phyloP scores from a whole-genome alignment of 2,113 vertebrate species.

The Nyctibius bracteatus region DNA sequence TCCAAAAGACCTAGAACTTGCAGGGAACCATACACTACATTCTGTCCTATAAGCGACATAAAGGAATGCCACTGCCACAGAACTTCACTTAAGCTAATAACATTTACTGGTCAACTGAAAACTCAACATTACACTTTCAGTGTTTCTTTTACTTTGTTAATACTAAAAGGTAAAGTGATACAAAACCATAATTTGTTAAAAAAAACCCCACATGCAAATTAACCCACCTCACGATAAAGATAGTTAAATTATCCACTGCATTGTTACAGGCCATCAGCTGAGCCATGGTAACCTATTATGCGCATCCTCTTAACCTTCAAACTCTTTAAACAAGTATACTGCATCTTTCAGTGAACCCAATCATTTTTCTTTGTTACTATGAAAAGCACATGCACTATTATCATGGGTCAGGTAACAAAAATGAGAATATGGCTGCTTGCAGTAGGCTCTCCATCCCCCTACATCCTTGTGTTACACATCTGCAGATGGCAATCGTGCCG shows the following conservation, averaged over 20 bases:
- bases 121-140: rapidly evolving
- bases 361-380: background rate
- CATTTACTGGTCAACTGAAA: background rate
- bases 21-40: rapidly evolving
- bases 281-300: background rate
- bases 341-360: rapidly evolving
- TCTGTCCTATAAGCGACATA: too few relatives aligned
- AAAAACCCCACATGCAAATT: background rate
- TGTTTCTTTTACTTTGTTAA: rapidly evolving
- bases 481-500: rapidly evolving
- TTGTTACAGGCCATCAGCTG: rapidly evolving
- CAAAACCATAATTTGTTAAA: rapidly evolving
- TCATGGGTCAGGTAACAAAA: rapidly evolving
- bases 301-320: background rate
- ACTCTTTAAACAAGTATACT: rapidly evolving
- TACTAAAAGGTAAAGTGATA: rapidly evolving
- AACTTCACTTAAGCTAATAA: background rate
- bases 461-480: rapidly evolving
- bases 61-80: rapidly evolving
- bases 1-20: background rate
- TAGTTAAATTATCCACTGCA: background rate
- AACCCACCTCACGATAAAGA: rapidly evolving
- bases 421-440: rapidly evolving
- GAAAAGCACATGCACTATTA: rapidly evolving
- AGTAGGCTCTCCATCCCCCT: rapidly evolving